phyloP scores from a whole-genome alignment of 2,888 invertebrate genomes.

The Andrena bucephala region DNA sequence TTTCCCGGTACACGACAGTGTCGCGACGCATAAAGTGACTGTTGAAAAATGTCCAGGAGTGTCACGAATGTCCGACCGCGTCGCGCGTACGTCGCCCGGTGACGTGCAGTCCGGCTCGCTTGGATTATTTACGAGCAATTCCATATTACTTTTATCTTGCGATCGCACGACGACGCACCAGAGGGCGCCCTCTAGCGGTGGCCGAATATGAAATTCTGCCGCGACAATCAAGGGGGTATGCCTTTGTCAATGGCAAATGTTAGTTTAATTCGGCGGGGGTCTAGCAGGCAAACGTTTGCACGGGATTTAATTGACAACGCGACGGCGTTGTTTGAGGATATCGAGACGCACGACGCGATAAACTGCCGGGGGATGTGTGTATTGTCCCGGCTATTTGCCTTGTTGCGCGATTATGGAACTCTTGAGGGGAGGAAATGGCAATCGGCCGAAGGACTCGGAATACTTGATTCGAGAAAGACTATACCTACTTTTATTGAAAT shows the following conservation, averaged over 20 bases:
- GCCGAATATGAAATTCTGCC: not conserved
- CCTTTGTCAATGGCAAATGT: constrained; percentile 31
- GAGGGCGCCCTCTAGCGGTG: not conserved
- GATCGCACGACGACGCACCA: constrained; percentile 19
- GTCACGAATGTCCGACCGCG: constrained; percentile 41
- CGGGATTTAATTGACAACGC: constrained; percentile 39
- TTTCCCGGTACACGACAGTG: constrained; percentile 17
- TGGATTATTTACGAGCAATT: constrained; percentile 51
- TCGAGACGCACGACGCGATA: constrained; percentile 29
- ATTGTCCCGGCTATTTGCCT: constrained; percentile 15
- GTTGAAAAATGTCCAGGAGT: constrained; percentile 53
- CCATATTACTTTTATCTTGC: constrained; percentile 31
- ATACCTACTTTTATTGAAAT: not conserved
- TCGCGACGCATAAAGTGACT: constrained; percentile 44
- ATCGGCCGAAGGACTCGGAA: not conserved
- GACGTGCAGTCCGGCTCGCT: constrained; percentile 9
- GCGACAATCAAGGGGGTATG: constrained; percentile 6
- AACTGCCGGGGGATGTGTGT: constrained; percentile 10
- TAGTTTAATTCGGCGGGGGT: constrained; percentile 22
- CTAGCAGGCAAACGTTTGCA: constrained; percentile 28
- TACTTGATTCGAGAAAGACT: not conserved
- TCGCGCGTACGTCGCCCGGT: not conserved
- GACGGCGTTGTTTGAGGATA: constrained; percentile 43
- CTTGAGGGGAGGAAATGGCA: not conserved
- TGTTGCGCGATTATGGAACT: constrained; percentile 9